phyloP scores from a whole-genome alignment of 1,140 invertebrate species.

The Steinernema khuongi region DNA sequence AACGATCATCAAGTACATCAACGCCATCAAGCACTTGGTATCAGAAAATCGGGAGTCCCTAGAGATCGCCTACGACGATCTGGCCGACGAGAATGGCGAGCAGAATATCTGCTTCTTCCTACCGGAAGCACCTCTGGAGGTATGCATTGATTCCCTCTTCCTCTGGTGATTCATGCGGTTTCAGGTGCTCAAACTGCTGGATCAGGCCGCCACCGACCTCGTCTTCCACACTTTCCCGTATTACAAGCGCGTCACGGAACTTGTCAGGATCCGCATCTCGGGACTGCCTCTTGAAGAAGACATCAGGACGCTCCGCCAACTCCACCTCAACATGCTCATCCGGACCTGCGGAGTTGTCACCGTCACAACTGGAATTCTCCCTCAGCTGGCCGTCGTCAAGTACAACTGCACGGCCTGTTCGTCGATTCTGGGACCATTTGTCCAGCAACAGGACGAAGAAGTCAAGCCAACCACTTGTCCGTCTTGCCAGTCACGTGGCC shows the following conservation, averaged over 20 bases:
- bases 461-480: constrained; percentile 91
- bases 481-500: constrained; percentile 91
- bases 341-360: constrained; percentile 91
- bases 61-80: constrained; percentile 82
- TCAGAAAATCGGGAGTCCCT: constrained; percentile 72
- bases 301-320: constrained; percentile 82
- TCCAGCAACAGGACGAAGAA: constrained; percentile 85
- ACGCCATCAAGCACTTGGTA: constrained; percentile 51
- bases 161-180: constrained; percentile 17
- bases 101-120: constrained; percentile 91
- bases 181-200: constrained; percentile 46
- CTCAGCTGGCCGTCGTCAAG: constrained; percentile 88
- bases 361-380: constrained; percentile 85
- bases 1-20: constrained; percentile 47
- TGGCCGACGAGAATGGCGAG: constrained; percentile 74
- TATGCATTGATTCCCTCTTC: constrained; percentile 61
- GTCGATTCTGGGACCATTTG: constrained; percentile 88
- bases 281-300: constrained; percentile 93
- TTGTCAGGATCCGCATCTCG: constrained; percentile 81
- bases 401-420: constrained; percentile 95
- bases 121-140: constrained; percentile 91
- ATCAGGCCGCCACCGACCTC: constrained; percentile 74
- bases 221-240: constrained; percentile 90
- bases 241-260: constrained; percentile 84
- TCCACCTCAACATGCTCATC: constrained; percentile 88